Conservation (phyloP, 2,113 vertebrate genomes). For the Cinclus cinclus region DNA sequence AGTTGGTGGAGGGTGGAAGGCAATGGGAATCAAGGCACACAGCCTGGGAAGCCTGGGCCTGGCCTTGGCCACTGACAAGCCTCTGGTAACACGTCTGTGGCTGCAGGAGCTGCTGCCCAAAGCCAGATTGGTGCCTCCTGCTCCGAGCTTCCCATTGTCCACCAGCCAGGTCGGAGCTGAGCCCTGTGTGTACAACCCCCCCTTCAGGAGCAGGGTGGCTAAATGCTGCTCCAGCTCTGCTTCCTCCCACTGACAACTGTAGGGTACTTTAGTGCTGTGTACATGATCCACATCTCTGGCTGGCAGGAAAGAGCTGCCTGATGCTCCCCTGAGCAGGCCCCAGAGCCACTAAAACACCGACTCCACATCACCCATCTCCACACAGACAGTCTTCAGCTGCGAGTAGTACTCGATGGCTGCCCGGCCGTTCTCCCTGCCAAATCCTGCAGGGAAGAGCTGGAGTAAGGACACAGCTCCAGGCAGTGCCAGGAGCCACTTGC, state of each 20-base stretch:
- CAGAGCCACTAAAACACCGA: conserved; percentile 76
- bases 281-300: not conserved
- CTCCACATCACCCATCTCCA: conserved; percentile 93
- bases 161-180: not conserved
- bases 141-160: not conserved
- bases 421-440: conserved; percentile 92
- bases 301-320: not conserved
- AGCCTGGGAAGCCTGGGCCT: not conserved
- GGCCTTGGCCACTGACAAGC: no score
- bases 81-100: not conserved
- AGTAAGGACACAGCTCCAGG: not conserved
- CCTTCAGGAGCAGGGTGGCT: not conserved
- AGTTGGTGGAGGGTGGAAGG: not conserved
- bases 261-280: not conserved
- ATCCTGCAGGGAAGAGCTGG: conserved; percentile 75
- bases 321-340: not conserved
- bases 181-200: not conserved
- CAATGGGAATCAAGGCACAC: not conserved
- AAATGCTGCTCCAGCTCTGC: not conserved
- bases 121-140: not conserved
- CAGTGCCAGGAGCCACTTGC: not conserved
- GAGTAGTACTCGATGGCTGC: conserved; percentile 91
- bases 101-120: not conserved
- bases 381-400: conserved; percentile 91
- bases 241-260: not conserved